A percentile compares a stretch with the other conserved stretches of the same genome.
These are phyloP conservation scores for Conomelus anceps DNA, from an alignment of 2,888 invertebrate species.

Conservation along the genomic window DNA sequence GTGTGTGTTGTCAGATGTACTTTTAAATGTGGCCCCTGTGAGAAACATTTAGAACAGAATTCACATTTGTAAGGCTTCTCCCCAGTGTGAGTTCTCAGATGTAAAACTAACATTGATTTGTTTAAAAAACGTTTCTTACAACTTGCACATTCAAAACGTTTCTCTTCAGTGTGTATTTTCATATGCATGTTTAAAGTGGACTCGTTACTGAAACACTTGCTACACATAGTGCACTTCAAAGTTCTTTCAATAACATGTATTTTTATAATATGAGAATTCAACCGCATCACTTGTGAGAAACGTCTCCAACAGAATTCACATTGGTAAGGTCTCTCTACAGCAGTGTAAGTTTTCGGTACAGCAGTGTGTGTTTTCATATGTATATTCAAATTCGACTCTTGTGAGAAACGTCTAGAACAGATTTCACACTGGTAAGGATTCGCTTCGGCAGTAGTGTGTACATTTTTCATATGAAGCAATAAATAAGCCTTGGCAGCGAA, in stretches of 20 bases:
- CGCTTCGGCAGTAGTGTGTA: neutral
- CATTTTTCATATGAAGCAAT: neutral
- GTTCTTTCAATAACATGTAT: too few species aligned
- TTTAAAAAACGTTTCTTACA: neutral
- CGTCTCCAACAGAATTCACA: too few species aligned
- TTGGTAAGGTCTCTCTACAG: too few species aligned
- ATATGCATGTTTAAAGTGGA: too few species aligned
- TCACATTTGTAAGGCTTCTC: neutral
- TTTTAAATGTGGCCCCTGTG: neutral
- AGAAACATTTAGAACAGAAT: neutral
- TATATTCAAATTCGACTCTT: neutral
- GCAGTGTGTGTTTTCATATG: neutral
- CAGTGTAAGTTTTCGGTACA: neutral
- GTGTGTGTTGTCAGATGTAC: neutral
- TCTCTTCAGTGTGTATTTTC: neutral
- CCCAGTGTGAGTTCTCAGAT: neutral
- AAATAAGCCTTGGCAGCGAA: neutral
- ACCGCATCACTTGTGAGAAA: too few species aligned
- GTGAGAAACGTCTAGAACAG: neutral
- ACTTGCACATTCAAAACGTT: neutral
- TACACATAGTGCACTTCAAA: too few species aligned
- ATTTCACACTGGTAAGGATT: neutral
- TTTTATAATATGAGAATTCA: too few species aligned
- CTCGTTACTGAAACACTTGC: too few species aligned
- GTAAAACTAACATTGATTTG: neutral